Evolutionary conservation across 1,140 invertebrate genomes (phyloP).

Genomic region (Micrasema minimum): DNA sequence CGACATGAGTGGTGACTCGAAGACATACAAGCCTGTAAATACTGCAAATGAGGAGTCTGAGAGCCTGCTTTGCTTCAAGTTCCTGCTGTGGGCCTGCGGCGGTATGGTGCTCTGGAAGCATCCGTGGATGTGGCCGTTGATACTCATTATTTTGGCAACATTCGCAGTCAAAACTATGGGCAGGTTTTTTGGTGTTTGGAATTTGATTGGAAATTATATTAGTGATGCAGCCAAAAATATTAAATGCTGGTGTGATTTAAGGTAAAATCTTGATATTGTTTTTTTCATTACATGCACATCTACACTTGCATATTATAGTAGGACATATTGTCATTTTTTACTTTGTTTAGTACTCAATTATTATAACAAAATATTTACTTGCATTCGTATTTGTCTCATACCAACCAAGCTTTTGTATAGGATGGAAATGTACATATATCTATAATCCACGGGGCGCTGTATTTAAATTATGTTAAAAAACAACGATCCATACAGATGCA

Average conservation of each 20-base stretch:
- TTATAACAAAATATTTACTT: too few relatives aligned
- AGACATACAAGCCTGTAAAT: slow-evolving; percentile 1
- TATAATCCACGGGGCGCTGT: too few relatives aligned
- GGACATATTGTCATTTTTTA: background rate
- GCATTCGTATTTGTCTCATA: too few relatives aligned
- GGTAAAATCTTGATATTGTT: slow-evolving; percentile 53
- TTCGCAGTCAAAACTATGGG: slow-evolving; percentile 61
- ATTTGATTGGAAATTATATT: slow-evolving; percentile 63
- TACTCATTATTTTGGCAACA: slow-evolving; percentile 62
- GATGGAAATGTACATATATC: too few relatives aligned
- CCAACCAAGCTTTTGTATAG: too few relatives aligned
- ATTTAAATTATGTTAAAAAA: too few relatives aligned
- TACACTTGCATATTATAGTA: too few relatives aligned
- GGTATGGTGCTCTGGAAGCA: slow-evolving; percentile 66
- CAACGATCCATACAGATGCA: too few relatives aligned
- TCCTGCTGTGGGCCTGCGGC: slow-evolving; percentile 62
- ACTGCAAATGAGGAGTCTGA: slow-evolving; percentile 57
- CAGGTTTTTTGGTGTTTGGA: slow-evolving; percentile 64
- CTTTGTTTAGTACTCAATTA: background rate
- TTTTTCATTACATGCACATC: too few relatives aligned
- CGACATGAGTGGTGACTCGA: slow-evolving; percentile 44
- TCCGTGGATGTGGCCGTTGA: slow-evolving; percentile 63
- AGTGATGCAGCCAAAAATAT: slow-evolving; percentile 58
- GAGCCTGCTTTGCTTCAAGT: slow-evolving; percentile 64
- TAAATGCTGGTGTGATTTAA: slow-evolving; percentile 61